Evolutionary conservation across 2,113 vertebrate genomes (phyloP), one percentile per base, ranked within the genome.

Genomic region (Phoxinus phoxinus): DNA sequence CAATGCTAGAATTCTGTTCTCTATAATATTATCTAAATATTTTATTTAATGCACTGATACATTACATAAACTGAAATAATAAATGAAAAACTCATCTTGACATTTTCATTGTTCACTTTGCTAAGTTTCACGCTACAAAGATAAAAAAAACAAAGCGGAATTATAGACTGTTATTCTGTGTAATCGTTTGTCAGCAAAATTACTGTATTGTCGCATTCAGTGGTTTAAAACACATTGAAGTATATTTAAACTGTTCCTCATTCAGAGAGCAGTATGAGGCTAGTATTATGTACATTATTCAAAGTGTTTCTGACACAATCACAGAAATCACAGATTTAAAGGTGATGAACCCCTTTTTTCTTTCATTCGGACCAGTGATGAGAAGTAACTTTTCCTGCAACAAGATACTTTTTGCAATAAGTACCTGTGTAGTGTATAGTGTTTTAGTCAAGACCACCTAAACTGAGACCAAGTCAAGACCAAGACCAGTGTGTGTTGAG

Each of bases 191-290:
- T 58, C 51, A 58, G 75, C 51, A 78, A 6, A 35, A 35, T 78
- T 56, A 78, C 51, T 78, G 46, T 53, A 48, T 53, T 48, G 3
- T 17, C 27, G 56, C 74, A 58, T 59, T 59, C 53, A 77, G 75
- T 51, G 30, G 56, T 77, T 77, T 77, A 56, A 25, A 56, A 77
- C 19, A 56, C 74, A 56, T 19, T 21, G n/a, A 75, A 51, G 15
- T 56, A 56, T 56, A 35, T 77, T 23, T 35, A 19, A 76, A 2
- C 48, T 11, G 48, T 53, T 76, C 5, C 19, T 58, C 30, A n/a
- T 58, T 58, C 11, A 58, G 19, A 9, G 21, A 59, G 32, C 32
- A 41, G 30, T 78, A n/a, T 30, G 13, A 74, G 12, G 2, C 12
- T 74, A 30, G 25, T 21, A 56, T 21, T 21, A 56, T 19, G 6